A percentile compares a stretch with the other conserved stretches of the same genome.
Evolutionary conservation across 2,888 invertebrate genomes (phyloP).

Genomic region (Calliopum simillimum): DNA sequence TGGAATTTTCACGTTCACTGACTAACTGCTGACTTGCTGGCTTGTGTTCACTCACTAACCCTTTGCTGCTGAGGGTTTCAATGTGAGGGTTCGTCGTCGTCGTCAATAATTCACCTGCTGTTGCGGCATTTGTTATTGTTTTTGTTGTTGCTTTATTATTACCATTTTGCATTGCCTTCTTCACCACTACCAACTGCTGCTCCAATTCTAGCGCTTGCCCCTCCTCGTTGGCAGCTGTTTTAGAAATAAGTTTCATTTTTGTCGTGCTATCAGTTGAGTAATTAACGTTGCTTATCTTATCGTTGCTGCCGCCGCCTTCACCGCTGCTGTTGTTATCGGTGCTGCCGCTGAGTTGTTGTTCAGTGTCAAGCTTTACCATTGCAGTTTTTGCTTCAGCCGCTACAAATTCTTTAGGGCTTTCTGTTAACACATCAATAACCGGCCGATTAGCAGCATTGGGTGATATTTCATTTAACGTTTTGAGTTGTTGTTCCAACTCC

Average conservation of each 20-base stretch:
- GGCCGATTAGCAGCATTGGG: background rate
- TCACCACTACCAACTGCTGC: conserved; percentile 1
- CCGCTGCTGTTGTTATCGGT: conserved; percentile 24
- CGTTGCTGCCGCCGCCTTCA: conserved; percentile 32
- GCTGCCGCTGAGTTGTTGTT: conserved; percentile 18
- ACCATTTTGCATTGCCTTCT: conserved; percentile 24
- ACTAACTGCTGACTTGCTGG: conserved; percentile 20
- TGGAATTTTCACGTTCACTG: background rate
- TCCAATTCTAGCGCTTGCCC: conserved; percentile 28
- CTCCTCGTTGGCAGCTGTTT: background rate
- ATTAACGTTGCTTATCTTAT: conserved; percentile 41
- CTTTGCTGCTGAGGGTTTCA: background rate
- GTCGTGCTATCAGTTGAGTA: conserved; percentile 37
- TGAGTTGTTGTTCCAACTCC: conserved; percentile 39
- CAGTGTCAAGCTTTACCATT: conserved; percentile 9
- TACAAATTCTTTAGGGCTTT: background rate
- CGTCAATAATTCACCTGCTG: conserved; percentile 18
- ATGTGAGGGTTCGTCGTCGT: background rate
- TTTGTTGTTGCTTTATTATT: conserved; percentile 17
- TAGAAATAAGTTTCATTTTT: background rate
- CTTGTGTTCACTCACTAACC: background rate
- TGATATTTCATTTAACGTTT: background rate
- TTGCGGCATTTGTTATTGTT: background rate
- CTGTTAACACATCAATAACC: background rate
- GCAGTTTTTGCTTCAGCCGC: conserved; percentile 20